Percentiles rank a stretch among this genome's conserved stretches.
Conservation (phyloP, 2,888 invertebrate species). For the Apocheima hispidaria region DNA sequence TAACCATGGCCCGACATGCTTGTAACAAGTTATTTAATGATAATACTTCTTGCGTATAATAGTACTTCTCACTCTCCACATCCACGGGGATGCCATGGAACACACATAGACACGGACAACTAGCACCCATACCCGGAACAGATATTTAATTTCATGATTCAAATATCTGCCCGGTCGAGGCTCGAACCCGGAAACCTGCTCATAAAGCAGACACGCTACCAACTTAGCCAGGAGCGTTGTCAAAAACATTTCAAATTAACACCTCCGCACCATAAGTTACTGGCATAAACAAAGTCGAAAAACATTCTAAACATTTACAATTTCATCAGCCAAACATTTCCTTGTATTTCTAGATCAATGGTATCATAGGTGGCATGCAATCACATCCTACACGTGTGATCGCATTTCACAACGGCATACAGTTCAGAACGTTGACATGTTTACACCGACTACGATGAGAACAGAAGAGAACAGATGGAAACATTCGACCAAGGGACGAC, state of each 20-base stretch:
- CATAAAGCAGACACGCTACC: too few species aligned
- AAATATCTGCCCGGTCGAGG: too few species aligned
- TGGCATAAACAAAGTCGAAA: neutral
- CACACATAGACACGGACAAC: too few species aligned
- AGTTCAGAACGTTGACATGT: constrained; percentile 13
- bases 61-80: too few species aligned
- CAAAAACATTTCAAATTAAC: neutral
- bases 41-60: too few species aligned
- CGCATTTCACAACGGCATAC: constrained; percentile 10
- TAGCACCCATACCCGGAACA: too few species aligned
- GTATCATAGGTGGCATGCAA: constrained; percentile 9
- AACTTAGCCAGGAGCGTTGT: too few species aligned
- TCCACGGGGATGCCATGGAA: too few species aligned
- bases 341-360: neutral
- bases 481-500: neutral
- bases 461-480: neutral
- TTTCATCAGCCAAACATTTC: constrained; percentile 1
- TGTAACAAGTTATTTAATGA: too few species aligned
- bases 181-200: too few species aligned
- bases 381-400: neutral
- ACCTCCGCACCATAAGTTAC: neutral
- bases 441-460: neutral
- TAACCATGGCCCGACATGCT: too few species aligned
- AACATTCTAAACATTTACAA: constrained; percentile 5
- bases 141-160: too few species aligned